Evolutionary conservation across 2,797 vertebrate genomes (phyloP).

Genomic region (Gymnoscopelus braueri): DNA sequence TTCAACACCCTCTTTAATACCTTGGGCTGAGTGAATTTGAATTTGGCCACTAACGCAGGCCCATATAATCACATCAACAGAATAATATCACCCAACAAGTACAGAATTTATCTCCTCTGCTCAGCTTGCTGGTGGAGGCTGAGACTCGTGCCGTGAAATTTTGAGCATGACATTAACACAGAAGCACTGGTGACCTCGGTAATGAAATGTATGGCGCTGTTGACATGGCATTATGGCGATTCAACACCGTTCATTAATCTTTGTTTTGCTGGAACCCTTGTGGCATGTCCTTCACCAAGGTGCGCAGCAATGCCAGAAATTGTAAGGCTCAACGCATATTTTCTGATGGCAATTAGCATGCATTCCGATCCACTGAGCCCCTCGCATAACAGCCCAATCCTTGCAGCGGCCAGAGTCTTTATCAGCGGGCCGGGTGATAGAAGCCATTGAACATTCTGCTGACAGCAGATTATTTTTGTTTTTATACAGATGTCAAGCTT

Average conservation of each 20-base stretch:
- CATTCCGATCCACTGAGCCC: constrained; percentile 97
- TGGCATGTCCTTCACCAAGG: constrained; percentile 81
- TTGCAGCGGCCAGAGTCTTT: constrained; percentile 83
- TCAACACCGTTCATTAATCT: constrained; percentile 84
- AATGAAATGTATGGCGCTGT: constrained; percentile 81
- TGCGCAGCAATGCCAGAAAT: constrained; percentile 79
- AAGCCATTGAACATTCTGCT: constrained; percentile 88
- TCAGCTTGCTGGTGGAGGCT: constrained; percentile 70
- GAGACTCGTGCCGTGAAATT: constrained; percentile 65
- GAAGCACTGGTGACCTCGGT: constrained; percentile 74
- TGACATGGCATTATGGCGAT: constrained; percentile 81
- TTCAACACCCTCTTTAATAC: constrained; percentile 45
- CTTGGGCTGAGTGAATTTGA: constrained; percentile 54
- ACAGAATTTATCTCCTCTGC: constrained; percentile 78
- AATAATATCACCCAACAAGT: constrained; percentile 69
- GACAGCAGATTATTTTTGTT: constrained; percentile 93
- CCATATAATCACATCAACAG: constrained; percentile 74
- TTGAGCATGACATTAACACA: constrained; percentile 75
- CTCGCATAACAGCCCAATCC: constrained; percentile 85
- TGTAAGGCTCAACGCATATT: constrained; percentile 81
- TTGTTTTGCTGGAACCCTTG: constrained; percentile 77
- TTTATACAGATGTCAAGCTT: constrained; percentile 88
- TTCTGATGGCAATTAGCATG: constrained; percentile 94
- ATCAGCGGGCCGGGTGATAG: constrained; percentile 83
- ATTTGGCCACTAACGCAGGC: constrained; percentile 48